Conservation (phyloP, 1,140 invertebrate species). For the Bombus picipes region DNA sequence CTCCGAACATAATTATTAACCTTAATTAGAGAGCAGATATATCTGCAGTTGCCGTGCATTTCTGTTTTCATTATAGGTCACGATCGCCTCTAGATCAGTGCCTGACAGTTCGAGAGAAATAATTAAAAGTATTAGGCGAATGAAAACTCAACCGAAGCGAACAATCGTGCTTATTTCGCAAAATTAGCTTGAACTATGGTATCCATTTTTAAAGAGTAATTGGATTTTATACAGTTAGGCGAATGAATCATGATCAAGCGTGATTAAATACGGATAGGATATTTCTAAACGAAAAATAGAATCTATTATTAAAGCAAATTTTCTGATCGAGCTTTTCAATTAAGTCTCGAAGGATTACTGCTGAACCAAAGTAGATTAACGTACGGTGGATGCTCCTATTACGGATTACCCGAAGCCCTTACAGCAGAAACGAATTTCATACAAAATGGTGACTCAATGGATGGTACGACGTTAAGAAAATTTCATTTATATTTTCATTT, state of each 20-base stretch:
- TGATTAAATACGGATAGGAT: not conserved
- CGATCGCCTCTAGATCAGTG: not conserved
- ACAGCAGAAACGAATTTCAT: not conserved
- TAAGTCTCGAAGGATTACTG: not conserved
- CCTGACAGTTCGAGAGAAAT: not conserved
- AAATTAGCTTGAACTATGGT: not conserved
- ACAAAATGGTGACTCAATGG: not conserved
- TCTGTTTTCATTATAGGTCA: slow-evolving; percentile 11
- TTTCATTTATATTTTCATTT: not conserved
- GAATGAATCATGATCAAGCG: not conserved
- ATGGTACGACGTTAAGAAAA: not conserved
- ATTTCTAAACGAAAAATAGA: not conserved
- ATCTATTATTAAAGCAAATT: slow-evolving; percentile 33
- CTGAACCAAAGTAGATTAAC: slow-evolving; percentile 17
- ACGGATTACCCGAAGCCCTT: slow-evolving; percentile 9
- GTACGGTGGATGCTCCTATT: slow-evolving; percentile 13
- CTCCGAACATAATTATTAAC: slow-evolving; percentile 15
- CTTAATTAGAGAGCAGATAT: slow-evolving; percentile 26
- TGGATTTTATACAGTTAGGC: not conserved
- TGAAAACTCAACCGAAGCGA: not conserved
- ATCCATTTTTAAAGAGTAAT: not conserved
- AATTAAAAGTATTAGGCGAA: not conserved
- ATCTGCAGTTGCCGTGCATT: slow-evolving; percentile 9
- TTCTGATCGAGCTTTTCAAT: slow-evolving; percentile 7
- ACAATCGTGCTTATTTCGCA: not conserved